These are phyloP conservation scores for Marcusenius ussheri DNA, from an alignment of 2,113 vertebrate species.

Conservation along the genomic window DNA sequence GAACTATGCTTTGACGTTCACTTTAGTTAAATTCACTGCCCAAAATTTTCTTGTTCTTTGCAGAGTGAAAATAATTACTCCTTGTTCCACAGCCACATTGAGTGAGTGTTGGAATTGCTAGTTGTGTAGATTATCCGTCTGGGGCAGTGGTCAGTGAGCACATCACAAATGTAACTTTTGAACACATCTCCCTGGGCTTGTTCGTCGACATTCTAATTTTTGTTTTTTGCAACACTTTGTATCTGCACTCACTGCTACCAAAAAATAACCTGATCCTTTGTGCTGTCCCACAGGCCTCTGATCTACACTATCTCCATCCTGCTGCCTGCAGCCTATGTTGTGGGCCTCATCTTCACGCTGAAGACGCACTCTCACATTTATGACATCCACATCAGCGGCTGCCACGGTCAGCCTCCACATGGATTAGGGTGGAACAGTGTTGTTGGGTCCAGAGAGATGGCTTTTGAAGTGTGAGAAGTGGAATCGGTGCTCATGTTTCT, in stretches of 20 bases:
- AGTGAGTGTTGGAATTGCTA: conserved; percentile 63
- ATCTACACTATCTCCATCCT: conserved; percentile 66
- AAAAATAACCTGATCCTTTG: not conserved
- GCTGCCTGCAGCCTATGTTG: conserved; percentile 68
- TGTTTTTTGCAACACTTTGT: not conserved
- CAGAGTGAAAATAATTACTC: conserved; percentile 60
- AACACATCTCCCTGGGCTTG: not conserved
- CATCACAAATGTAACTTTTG: not conserved
- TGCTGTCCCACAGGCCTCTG: conserved; percentile 55
- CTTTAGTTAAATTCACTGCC: not conserved
- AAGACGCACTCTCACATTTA: conserved; percentile 80
- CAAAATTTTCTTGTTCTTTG: conserved; percentile 19
- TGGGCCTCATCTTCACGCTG: conserved; percentile 74
- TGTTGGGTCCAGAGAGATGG: not conserved
- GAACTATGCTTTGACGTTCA: not conserved
- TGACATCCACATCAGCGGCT: conserved; percentile 69
- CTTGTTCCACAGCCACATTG: conserved; percentile 68
- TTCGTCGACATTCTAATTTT: not conserved
- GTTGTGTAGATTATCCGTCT: not conserved
- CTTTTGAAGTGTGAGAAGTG: not conserved
- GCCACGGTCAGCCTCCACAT: conserved; percentile 60
- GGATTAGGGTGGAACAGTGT: not conserved
- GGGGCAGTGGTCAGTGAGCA: not conserved
- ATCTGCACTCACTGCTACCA: not conserved
- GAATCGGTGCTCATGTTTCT: not conserved